Evolutionary conservation across 2,113 vertebrate species (phyloP).

Genomic region (Nestor notabilis): DNA sequence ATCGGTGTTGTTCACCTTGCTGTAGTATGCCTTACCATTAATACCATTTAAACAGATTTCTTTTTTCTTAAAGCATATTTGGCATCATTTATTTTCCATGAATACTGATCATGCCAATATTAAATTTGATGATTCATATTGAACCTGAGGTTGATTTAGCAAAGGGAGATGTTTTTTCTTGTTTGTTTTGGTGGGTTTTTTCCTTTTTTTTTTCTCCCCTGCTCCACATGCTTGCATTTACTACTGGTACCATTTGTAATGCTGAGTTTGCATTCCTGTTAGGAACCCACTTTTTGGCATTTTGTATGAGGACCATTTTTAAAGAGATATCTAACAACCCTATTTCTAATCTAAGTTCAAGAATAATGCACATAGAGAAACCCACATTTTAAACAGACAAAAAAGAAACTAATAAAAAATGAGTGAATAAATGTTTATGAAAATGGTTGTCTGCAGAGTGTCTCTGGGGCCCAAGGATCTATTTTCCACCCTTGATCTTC

Average conservation of each 20-base stretch:
- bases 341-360: background rate
- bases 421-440: background rate
- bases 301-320: conserved; percentile 13
- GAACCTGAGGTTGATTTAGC: conserved; percentile 63
- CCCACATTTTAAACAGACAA: background rate
- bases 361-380: background rate
- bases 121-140: conserved; percentile 71
- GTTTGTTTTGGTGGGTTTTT: background rate
- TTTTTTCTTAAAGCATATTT: conserved; percentile 76
- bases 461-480: background rate
- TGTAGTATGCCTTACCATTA: conserved; percentile 74
- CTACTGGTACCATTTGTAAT: background rate
- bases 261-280: conserved; percentile 30
- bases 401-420: background rate
- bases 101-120: conserved; percentile 73
- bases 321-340: background rate
- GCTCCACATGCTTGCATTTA: conserved; percentile 48
- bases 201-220: background rate
- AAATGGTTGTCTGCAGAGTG: background rate
- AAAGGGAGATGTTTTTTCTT: background rate
- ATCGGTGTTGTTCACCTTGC: conserved; percentile 84
- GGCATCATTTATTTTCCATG: conserved; percentile 73
- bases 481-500: background rate
- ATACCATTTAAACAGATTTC: conserved; percentile 77
- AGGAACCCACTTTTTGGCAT: background rate